Evolutionary conservation across 1,140 invertebrate genomes (phyloP), one percentile per base, ranked within the genome.

Genomic region (Akabosia matsudoensis): DNA sequence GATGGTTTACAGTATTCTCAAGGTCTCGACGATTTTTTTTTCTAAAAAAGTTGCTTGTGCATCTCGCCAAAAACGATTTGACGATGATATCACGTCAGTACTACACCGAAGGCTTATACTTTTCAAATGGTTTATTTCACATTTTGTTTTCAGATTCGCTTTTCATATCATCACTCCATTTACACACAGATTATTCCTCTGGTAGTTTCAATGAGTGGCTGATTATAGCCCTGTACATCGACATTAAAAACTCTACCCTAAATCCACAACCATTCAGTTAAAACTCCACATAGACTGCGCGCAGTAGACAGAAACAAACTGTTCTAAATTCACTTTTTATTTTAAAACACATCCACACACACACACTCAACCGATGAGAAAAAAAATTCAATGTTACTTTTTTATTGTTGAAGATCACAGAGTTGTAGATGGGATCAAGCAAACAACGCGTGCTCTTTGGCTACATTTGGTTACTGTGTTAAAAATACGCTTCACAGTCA

Each of bases 381-480:
- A 61, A 61, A 61, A 61, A 61, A 61, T 61, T 61, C 54, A 61
- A 61, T 61, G 54, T 61, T 61, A 61, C 54, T 61, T 61, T 51
- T 45, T 45, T 45, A 45, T 45, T 45, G 37, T 45, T 45, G 37
- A 45, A 18, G 37, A 45, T 45, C 37, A 45, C 7, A 7, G 37
- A 45, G 37, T 45, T 18, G 18, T 18, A 45, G n/a, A n/a, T n/a
- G n/a, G n/a, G n/a, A n/a, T n/a, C n/a, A n/a, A n/a, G n/a, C n/a
- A 45, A 45, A 45, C 7, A 45, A 45, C 37, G 37, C 18, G 37
- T 45, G 37, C 37, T 10, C n/a, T n/a, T n/a, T n/a, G n/a, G n/a
- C n/a, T n/a, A n/a, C n/a, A n/a, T n/a, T n/a, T n/a, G n/a, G n/a
- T n/a, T n/a, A n/a, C n/a, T n/a, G n/a, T n/a, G n/a, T n/a, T n/a